Conservation (phyloP, 2,113 vertebrate genomes). For the Rattus norvegicus region DNA sequence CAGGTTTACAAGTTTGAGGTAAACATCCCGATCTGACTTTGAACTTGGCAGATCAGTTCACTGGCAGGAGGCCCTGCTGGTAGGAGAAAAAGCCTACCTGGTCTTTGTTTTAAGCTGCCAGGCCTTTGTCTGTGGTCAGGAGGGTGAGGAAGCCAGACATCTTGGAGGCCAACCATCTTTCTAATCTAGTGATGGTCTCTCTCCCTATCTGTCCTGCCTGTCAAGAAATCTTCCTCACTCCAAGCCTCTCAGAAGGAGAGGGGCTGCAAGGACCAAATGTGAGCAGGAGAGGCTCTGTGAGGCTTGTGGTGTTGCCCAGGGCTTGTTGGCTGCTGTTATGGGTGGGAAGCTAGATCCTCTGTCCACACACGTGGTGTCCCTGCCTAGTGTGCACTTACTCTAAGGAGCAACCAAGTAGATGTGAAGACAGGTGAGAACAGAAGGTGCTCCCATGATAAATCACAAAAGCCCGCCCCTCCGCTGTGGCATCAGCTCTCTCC, state of each 20-base stretch:
- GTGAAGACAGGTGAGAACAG: not conserved
- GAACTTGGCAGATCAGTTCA: not conserved
- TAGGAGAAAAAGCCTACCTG: not conserved
- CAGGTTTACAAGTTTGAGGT: not conserved
- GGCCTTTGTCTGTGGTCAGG: not conserved
- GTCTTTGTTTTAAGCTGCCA: not conserved
- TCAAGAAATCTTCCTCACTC: not conserved
- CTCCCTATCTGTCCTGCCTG: too few relatives aligned
- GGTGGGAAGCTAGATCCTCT: too few relatives aligned
- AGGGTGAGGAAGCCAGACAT: not conserved
- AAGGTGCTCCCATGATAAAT: not conserved
- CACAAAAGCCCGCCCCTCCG: too few relatives aligned
- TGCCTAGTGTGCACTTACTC: not conserved
- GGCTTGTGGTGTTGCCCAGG: accelerated
- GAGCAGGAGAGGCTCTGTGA: accelerated
- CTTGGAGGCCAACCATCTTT: not conserved
- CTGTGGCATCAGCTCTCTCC: not conserved
- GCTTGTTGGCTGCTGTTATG: accelerated
- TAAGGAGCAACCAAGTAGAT: not conserved
- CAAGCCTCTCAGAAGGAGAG: too few relatives aligned
- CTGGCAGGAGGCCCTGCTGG: not conserved
- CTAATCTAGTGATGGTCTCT: not conserved
- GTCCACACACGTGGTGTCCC: too few relatives aligned
- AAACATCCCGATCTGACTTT: not conserved
- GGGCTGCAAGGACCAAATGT: accelerated